These are phyloP conservation scores for Drosophila suzukii DNA, from an alignment of 1,140 invertebrate species.

Conservation along the genomic window DNA sequence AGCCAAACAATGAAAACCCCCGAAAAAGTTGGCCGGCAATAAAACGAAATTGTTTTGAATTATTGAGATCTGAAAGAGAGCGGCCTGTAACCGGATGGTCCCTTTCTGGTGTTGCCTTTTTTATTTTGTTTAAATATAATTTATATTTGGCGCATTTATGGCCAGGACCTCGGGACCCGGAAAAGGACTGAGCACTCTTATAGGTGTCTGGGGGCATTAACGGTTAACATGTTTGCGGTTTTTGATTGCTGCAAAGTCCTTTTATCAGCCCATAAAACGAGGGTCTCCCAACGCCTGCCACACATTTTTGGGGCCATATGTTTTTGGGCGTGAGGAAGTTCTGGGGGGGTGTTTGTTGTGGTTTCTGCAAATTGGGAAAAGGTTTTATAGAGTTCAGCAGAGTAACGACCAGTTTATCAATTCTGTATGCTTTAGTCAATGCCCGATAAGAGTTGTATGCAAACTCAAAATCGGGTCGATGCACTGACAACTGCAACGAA, in stretches of 20 bases:
- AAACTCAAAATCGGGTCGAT: conserved; percentile 28
- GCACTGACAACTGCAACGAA: conserved; percentile 20
- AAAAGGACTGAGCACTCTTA: conserved; percentile 58
- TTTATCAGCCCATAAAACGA: conserved; percentile 72
- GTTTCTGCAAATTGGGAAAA: conserved; percentile 50
- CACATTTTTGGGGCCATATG: conserved; percentile 26
- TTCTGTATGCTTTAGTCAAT: conserved; percentile 20
- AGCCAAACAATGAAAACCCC: conserved; percentile 44
- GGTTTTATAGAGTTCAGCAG: conserved; percentile 44
- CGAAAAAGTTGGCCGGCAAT: conserved; percentile 67
- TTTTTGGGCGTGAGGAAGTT: conserved; percentile 10
- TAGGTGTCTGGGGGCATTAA: conserved; percentile 80
- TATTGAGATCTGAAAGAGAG: conserved; percentile 68
- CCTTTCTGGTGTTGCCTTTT: conserved; percentile 7
- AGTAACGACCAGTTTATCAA: conserved; percentile 55
- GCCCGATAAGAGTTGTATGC: conserved; percentile 42
- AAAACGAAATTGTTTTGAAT: conserved; percentile 82
- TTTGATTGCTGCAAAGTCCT: conserved; percentile 74
- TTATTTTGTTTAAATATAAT: conserved; percentile 69
- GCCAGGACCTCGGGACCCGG: conserved; percentile 16
- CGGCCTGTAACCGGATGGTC: conserved; percentile 41
- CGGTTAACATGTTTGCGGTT: conserved; percentile 80
- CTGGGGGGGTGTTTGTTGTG: conserved; percentile 18
- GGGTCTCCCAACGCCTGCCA: conserved; percentile 22
- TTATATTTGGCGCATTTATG: conserved; percentile 75